Conservation (phyloP, 2,797 vertebrate genomes). For the Alosa sapidissima region DNA sequence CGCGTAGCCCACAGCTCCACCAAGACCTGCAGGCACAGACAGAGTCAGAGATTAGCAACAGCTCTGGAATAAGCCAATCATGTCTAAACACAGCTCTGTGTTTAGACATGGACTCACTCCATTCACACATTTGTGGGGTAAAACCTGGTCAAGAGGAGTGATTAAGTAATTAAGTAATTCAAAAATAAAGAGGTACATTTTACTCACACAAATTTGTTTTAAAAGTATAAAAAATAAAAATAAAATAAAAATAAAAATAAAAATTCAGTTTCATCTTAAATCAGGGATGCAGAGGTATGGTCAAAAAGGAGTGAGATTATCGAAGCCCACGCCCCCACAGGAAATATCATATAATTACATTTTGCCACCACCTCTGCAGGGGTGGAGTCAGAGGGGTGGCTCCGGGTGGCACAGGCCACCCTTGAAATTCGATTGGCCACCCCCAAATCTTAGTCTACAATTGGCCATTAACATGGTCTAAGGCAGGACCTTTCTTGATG, state of each 20-base stretch:
- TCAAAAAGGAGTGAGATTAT: too few relatives aligned
- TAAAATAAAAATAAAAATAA: not conserved
- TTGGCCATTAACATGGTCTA: too few relatives aligned
- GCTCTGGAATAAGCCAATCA: not conserved
- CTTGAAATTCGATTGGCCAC: too few relatives aligned
- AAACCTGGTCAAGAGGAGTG: not conserved
- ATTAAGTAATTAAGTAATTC: too few relatives aligned
- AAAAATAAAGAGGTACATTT: not conserved
- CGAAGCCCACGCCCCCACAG: too few relatives aligned
- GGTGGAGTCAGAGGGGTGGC: too few relatives aligned
- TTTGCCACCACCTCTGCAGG: too few relatives aligned
- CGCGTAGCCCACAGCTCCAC: conserved; percentile 93
- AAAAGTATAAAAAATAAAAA: not conserved
- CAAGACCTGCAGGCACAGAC: conserved; percentile 77
- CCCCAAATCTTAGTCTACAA: too few relatives aligned
- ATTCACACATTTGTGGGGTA: not conserved
- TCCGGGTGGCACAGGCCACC: too few relatives aligned
- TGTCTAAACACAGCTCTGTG: not conserved
- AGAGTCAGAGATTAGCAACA: not conserved
- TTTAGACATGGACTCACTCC: not conserved
- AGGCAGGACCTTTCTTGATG: too few relatives aligned
- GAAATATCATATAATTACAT: too few relatives aligned
- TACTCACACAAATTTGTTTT: not conserved
- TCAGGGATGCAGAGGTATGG: too few relatives aligned
- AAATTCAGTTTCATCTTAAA: not conserved